phyloP scores from a whole-genome alignment of 2,113 vertebrate species.

The Tyrannus savana region DNA sequence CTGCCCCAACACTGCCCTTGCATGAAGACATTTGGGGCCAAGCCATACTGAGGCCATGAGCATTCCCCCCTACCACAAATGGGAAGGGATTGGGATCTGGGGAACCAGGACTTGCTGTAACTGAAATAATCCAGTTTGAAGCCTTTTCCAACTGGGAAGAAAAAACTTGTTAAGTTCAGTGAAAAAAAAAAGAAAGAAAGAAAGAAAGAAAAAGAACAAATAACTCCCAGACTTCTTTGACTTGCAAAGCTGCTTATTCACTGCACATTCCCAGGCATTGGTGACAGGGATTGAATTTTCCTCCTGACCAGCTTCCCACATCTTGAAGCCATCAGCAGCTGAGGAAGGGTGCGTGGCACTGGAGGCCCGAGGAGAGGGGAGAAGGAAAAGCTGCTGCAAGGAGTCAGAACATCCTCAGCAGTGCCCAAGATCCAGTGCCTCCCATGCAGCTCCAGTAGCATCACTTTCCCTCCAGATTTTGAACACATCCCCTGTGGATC shows the following conservation, averaged over 20 bases:
- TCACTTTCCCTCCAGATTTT: background rate
- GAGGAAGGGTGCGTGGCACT: background rate
- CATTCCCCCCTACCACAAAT: rapidly evolving
- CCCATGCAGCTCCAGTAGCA: background rate
- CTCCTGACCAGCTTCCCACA: background rate
- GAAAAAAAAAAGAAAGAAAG: background rate
- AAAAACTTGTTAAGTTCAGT: background rate
- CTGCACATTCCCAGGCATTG: background rate
- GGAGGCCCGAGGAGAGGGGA: background rate
- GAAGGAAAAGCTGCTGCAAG: background rate
- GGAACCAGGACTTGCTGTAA: background rate
- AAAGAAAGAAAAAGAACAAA: background rate
- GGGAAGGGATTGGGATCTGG: background rate
- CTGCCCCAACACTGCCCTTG: background rate
- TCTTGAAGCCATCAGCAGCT: conserved; percentile 63
- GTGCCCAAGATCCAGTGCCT: background rate
- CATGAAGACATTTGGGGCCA: background rate
- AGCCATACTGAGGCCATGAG: rapidly evolving
- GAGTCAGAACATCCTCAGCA: background rate
- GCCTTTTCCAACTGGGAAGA: background rate
- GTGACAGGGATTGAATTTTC: conserved; percentile 15
- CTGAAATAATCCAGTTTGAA: background rate
- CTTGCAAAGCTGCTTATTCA: conserved; percentile 15
- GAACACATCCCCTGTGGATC: background rate
- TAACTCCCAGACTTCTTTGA: background rate